Evolutionary conservation across 2,797 vertebrate species (phyloP).

Genomic region (Macroramphosus scolopax): DNA sequence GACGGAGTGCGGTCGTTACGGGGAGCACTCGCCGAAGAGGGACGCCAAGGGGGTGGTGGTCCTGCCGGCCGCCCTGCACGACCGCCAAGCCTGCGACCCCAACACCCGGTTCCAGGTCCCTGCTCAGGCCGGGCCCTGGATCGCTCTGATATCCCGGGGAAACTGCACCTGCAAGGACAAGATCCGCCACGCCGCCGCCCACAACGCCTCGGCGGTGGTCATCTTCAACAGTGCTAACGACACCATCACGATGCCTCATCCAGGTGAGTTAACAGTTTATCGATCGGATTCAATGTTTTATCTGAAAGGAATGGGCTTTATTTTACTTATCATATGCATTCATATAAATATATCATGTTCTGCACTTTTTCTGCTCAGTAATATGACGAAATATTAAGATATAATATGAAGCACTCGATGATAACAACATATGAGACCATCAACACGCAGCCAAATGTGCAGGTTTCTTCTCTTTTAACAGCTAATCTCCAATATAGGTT

Average conservation of each 20-base stretch:
- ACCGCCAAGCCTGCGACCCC: constrained; percentile 89
- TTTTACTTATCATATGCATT: neutral
- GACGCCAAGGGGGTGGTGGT: constrained; percentile 88
- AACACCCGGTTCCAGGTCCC: constrained; percentile 81
- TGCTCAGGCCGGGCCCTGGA: constrained; percentile 79
- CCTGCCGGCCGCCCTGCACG: constrained; percentile 78
- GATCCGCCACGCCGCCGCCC: constrained; percentile 86
- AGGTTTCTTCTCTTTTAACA: too few species aligned
- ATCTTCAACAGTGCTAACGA: constrained; percentile 92
- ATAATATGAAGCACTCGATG: too few species aligned
- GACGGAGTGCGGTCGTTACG: constrained; percentile 94
- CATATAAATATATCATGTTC: neutral
- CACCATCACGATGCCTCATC: constrained; percentile 91
- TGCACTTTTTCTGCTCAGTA: too few species aligned
- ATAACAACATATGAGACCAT: too few species aligned
- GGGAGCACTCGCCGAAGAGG: constrained; percentile 91
- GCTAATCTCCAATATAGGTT: too few species aligned
- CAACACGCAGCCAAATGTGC: too few species aligned
- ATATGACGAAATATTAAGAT: too few species aligned
- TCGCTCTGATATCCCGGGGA: constrained; percentile 89
- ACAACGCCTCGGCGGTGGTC: constrained; percentile 94
- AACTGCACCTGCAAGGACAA: constrained; percentile 94
- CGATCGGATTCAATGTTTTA: neutral
- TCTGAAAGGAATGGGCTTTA: neutral
- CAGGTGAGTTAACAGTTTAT: constrained; percentile 69